Percentiles rank a stretch among this genome's conserved stretches.
Evolutionary conservation across 2,113 vertebrate species (phyloP).

Genomic region (Saguinus midas): DNA sequence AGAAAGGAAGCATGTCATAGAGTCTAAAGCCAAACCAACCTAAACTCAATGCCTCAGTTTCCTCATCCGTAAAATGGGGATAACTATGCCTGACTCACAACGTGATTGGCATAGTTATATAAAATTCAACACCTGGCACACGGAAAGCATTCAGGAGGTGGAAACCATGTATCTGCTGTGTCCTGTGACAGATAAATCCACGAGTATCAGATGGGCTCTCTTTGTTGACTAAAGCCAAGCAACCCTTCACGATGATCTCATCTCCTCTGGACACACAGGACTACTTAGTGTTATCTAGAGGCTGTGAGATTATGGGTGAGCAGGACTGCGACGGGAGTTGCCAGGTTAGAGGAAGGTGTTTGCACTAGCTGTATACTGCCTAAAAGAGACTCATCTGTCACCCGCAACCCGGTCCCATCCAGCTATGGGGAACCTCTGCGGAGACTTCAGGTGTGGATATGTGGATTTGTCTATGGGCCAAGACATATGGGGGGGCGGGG

Average conservation of each 20-base stretch:
- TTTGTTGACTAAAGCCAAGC: neutral
- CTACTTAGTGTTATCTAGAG: too few species aligned
- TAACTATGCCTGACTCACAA: neutral
- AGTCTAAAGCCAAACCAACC: neutral
- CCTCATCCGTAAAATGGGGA: neutral
- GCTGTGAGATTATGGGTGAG: too few species aligned
- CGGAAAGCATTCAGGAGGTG: neutral
- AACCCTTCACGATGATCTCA: neutral
- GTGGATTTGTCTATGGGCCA: neutral
- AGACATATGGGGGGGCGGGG: neutral
- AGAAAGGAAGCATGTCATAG: neutral
- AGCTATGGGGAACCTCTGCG: accelerated
- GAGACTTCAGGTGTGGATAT: neutral
- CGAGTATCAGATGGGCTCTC: neutral
- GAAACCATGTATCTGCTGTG: neutral
- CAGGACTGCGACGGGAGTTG: neutral
- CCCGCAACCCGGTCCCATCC: neutral
- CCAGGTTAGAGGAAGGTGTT: neutral
- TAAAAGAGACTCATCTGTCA: neutral
- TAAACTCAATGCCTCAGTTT: neutral
- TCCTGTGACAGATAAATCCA: neutral
- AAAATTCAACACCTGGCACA: neutral
- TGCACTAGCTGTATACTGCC: too few species aligned
- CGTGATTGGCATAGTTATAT: accelerated
- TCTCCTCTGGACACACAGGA: neutral